These are phyloP conservation scores for Esox masquinongy DNA, from an alignment of 2,797 vertebrate genomes.

Conservation along the genomic window DNA sequence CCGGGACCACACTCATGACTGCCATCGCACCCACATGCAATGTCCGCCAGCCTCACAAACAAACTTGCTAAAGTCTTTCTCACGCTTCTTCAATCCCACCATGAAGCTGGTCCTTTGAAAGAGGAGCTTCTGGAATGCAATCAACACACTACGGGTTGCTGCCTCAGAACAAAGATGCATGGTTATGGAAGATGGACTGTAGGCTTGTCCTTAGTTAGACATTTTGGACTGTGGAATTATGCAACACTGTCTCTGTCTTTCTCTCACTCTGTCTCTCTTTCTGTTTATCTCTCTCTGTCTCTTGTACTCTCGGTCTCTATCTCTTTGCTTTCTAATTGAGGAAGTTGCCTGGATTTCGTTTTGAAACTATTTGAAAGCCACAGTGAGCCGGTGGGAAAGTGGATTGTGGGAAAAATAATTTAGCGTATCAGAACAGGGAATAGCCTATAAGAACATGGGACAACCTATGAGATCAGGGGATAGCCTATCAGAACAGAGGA, in stretches of 20 bases:
- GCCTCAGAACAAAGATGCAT: not conserved
- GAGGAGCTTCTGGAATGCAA: not conserved
- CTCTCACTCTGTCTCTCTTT: not conserved
- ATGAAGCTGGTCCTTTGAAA: not conserved
- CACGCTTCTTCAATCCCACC: not conserved
- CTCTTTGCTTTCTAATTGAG: not conserved
- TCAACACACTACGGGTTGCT: not conserved
- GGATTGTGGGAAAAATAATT: not conserved
- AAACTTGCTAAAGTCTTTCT: not conserved
- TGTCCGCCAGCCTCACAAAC: not conserved
- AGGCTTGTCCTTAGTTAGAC: not conserved
- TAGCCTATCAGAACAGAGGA: not conserved
- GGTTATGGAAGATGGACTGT: not conserved
- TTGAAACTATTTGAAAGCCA: not conserved
- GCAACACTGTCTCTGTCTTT: not conserved
- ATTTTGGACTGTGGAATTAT: not conserved
- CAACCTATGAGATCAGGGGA: too few species aligned
- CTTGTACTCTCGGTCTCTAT: too few species aligned
- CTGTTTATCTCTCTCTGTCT: too few species aligned
- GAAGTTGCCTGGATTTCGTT: not conserved
- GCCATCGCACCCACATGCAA: not conserved
- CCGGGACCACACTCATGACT: not conserved
- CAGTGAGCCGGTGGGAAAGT: not conserved
- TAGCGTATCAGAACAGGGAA: too few species aligned
- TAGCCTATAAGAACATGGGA: too few species aligned